phyloP scores from a whole-genome alignment of 2,797 vertebrate species.

The Chromis chromis region DNA sequence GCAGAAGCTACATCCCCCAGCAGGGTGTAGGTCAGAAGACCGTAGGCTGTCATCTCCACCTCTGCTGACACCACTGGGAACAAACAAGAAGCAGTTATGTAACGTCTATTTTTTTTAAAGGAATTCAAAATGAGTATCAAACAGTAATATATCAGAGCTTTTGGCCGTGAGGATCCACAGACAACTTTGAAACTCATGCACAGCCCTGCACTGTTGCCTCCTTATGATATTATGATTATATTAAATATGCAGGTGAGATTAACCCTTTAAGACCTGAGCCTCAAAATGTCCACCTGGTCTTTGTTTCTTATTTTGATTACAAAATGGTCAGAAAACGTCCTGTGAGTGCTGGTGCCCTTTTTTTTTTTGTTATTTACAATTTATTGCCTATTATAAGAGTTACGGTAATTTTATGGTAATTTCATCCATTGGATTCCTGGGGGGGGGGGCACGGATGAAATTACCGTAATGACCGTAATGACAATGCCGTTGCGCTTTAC shows the following conservation, averaged over 20 bases:
- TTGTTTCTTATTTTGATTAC: no score
- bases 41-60: constrained; percentile 95
- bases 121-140: not conserved
- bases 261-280: no score
- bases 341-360: no score
- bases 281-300: no score
- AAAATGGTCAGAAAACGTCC: no score
- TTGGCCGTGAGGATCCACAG: not conserved
- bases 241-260: not conserved
- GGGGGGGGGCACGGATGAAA: no score
- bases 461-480: no score
- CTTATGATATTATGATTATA: not conserved
- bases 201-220: not conserved
- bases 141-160: not conserved
- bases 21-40: constrained; percentile 91
- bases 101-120: not conserved
- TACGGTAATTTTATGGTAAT: no score
- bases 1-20: constrained; percentile 92
- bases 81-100: not conserved
- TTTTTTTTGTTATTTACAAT: no score
- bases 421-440: no score
- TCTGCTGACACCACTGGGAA: constrained; percentile 92
- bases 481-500: no score
- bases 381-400: no score
- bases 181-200: not conserved